Conservation (phyloP, 2,888 invertebrate species). For the Drosophila diplacantha region DNA sequence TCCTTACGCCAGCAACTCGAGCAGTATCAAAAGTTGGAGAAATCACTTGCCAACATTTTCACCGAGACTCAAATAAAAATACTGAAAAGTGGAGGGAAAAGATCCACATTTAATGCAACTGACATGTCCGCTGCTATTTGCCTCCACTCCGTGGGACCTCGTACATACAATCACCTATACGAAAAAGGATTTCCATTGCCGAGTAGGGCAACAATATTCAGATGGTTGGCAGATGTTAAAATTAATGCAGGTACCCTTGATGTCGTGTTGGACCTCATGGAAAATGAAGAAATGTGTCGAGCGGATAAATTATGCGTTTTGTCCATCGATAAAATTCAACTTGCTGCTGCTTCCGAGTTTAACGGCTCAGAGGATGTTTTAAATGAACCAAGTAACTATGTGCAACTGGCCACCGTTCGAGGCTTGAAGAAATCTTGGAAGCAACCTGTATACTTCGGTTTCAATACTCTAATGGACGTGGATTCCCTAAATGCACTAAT, state of each 20-base stretch:
- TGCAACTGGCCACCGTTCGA: background rate
- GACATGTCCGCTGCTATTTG: slow-evolving; percentile 7
- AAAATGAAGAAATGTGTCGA: background rate
- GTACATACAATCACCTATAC: background rate
- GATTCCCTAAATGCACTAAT: background rate
- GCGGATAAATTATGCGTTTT: slow-evolving; percentile 1
- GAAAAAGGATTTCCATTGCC: slow-evolving; percentile 6
- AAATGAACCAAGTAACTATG: background rate
- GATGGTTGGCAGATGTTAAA: background rate
- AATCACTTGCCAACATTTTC: background rate
- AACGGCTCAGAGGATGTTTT: background rate
- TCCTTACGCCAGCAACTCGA: background rate
- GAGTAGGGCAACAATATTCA: background rate
- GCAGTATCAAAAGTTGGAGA: background rate
- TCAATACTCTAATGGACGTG: background rate
- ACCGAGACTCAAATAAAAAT: background rate
- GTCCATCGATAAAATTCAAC: background rate
- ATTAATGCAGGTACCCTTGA: slow-evolving; percentile 6
- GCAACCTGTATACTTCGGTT: slow-evolving; percentile 1
- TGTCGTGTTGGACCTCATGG: slow-evolving; percentile 3
- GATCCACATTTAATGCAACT: slow-evolving; percentile 1
- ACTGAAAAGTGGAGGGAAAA: background rate
- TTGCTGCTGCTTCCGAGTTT: background rate
- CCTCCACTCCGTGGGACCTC: slow-evolving; percentile 1
- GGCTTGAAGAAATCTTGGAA: background rate